Base-by-base conservation (phyloP, 1,140 invertebrate species). In the Bombus confusus region DNA sequence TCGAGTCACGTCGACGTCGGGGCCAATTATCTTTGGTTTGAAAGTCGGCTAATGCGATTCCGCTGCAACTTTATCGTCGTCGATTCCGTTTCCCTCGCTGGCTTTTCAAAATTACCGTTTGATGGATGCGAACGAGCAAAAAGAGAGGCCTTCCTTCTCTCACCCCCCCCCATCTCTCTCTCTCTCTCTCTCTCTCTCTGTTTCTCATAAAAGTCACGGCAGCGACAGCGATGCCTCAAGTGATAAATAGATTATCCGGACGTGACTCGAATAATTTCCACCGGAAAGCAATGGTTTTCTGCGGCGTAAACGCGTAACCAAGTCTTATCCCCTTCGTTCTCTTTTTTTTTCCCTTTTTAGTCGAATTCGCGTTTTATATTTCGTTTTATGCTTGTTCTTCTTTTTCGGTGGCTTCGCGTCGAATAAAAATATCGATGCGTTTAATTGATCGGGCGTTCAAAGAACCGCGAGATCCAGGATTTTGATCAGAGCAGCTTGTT, bases 211-310 rank as follows among this genome's bases (percentile, higher is more conserved):
- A 77, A 78, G 82, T 83, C 69, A 85, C 68, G 77, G 25, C 77
- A 72, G 43, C 34, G 52, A 78, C 76, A 80, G 68, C 75, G 59
- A 79, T 78, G 76, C 83, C 31, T 79, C 83, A 43, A 85, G 83
- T 72, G 83, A 85, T 85, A 85, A 85, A 85, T 85, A 80, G 77
- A 85, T 85, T 85, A 85, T 76, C 41, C 34, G 68, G 9, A 85
- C 83, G 77, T 69, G 77, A 41, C 41, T 64, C 77, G 83, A 85
- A 85, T 85, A 85, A 85, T 85, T 85, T 85, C 39, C 25, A 62
- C 4, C 5, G 64, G 22, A 39, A 84, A 59, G 22, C 72, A 31
- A n/a, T 39, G 31, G 31, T n/a, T 43, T 28, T 34, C 57, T 13
- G 22, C 80, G 3, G 25, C 15, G 9, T n/a, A 52, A 76, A 83